Base-by-base conservation (phyloP, 2,888 invertebrate species). In the Meloe dianella region DNA sequence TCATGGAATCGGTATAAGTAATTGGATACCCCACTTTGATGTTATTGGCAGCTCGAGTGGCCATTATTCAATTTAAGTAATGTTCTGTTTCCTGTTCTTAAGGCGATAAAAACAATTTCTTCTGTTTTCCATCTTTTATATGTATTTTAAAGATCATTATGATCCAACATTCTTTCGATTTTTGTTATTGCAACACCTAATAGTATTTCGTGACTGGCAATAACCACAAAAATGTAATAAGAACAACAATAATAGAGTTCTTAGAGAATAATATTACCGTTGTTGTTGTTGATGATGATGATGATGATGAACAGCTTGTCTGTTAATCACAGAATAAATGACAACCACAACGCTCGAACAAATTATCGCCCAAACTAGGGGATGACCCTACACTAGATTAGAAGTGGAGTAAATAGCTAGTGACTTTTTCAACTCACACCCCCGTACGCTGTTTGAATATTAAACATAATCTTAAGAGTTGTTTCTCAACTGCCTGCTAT, bases 351-450 rank as follows among this genome's bases (percentile, higher is more conserved):
- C 65, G 59, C 67, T 59, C 64, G 67, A 73, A 71, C 71, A 72
- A 75, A 75, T 75, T 72, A 75, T 73, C 72, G 67, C 67, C 64
- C 41, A 66, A 63, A 66, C 68, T 71, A 66, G 67, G 64, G 70
- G 67, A 63, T 71, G 72, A 74, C 74, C 73, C 71, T 66, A 63
- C 68, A 73, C 69, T 75, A 74, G 76, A 77, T 77, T 75, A 75
- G 73, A 71, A 72, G 68, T 65, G 64, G 70, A 71, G 75, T 74
- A 75, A 76, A 77, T 75, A 77, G 73, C 75, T 75, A 72, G 69
- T 73, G 75, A 76, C 75, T 77, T 77, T 76, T 77, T 76, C 75
- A 75, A 73, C 75, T 76, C 73, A 72, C 72, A 74, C 74, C 70
- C 74, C 61, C 59, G 65, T 63, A 77, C 76, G 75, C 73, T 66